These are phyloP conservation scores for Bactericera cockerelli DNA, from an alignment of 1,140 invertebrate species.

Conservation along the genomic window DNA sequence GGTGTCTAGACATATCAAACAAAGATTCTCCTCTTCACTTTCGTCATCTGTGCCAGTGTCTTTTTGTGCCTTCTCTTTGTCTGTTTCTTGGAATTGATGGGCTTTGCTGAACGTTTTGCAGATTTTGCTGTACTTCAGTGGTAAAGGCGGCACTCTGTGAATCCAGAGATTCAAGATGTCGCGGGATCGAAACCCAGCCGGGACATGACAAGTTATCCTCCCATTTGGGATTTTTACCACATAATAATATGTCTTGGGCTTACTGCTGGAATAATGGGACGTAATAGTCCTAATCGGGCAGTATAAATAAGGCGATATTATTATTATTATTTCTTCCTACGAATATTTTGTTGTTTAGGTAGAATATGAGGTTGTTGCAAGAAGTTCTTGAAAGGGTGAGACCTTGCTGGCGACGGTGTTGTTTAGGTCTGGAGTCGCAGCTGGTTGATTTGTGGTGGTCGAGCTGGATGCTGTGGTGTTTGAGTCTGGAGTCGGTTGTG, in stretches of 20 bases:
- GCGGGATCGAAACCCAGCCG: too few relatives aligned
- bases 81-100: neutral
- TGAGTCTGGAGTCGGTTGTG: neutral
- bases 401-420: neutral
- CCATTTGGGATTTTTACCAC: too few relatives aligned
- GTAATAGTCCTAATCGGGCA: too few relatives aligned
- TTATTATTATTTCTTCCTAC: neutral
- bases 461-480: neutral
- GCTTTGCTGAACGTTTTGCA: neutral
- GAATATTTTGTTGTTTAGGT: neutral
- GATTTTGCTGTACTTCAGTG: too few relatives aligned
- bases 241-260: too few relatives aligned
- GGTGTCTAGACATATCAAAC: constrained; percentile 15
- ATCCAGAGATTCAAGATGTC: too few relatives aligned
- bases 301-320: too few relatives aligned
- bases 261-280: too few relatives aligned
- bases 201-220: too few relatives aligned
- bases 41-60: neutral
- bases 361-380: neutral
- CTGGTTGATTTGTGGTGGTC: neutral
- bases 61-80: neutral
- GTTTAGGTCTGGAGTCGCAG: neutral
- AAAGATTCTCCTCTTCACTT: constrained; percentile 14
- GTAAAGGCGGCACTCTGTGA: too few relatives aligned
- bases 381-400: neutral